A percentile compares a stretch with the other conserved stretches of the same genome.
Conservation (phyloP, 2,113 vertebrate genomes). For the Cebidichthys violaceus region DNA sequence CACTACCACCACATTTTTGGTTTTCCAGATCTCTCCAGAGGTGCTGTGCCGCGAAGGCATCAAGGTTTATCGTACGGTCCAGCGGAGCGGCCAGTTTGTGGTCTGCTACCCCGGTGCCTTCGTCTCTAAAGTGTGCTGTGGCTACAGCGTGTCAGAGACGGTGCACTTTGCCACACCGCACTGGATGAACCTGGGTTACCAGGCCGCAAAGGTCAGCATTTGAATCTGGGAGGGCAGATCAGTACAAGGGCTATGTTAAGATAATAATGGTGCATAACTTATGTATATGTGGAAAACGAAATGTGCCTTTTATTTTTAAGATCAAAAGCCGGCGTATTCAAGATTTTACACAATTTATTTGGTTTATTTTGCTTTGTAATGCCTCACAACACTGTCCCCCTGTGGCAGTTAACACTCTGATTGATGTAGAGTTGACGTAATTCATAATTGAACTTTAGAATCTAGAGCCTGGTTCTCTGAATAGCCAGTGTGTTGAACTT, state of each 20-base stretch:
- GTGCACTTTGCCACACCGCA: constrained; percentile 99
- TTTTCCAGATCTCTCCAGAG: constrained; percentile 95
- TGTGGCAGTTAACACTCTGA: constrained; percentile 48
- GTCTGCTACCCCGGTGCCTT: constrained; percentile 98
- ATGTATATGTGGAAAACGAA: background rate
- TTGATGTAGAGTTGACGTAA: constrained; percentile 23
- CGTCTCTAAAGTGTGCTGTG: constrained; percentile 97
- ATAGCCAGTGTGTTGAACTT: constrained; percentile 27
- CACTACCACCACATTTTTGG: background rate
- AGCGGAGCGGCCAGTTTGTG: constrained; percentile 97
- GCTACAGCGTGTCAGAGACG: constrained; percentile 98
- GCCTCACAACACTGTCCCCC: constrained; percentile 50
- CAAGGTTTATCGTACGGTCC: constrained; percentile 96
- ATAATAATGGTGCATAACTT: background rate
- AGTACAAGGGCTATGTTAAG: background rate
- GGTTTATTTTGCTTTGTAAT: constrained; percentile 2
- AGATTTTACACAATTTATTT: background rate
- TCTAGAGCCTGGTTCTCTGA: constrained; percentile 28
- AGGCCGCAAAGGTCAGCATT: constrained; percentile 92
- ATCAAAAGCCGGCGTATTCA: background rate
- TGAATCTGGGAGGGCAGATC: background rate
- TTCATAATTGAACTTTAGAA: constrained; percentile 31
- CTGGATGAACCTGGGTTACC: constrained; percentile 98
- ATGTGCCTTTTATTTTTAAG: background rate
- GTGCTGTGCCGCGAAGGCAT: constrained; percentile 97